phyloP scores from a whole-genome alignment of 2,797 vertebrate genomes.

The Liasis olivaceus region DNA sequence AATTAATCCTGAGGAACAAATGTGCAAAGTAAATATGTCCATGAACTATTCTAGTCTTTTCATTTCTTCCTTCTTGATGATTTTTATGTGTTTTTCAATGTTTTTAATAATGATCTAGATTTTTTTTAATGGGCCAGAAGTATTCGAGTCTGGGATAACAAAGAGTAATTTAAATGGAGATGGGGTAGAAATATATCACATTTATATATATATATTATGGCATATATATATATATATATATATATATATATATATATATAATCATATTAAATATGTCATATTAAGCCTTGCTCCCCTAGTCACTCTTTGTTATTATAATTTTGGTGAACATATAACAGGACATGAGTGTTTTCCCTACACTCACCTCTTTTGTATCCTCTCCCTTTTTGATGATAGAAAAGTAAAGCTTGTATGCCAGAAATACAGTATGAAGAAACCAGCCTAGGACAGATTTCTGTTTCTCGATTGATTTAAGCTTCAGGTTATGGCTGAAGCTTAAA shows the following conservation, averaged over 20 bases:
- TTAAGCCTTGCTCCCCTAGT: background rate
- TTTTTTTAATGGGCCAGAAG: background rate
- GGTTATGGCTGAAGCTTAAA: background rate
- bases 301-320: background rate
- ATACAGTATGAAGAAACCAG: background rate
- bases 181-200: background rate
- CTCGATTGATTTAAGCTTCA: conserved; percentile 13
- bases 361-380: background rate
- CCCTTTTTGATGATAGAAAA: background rate
- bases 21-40: background rate
- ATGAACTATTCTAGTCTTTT: background rate
- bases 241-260: too few relatives aligned
- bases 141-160: background rate
- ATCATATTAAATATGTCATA: too few relatives aligned
- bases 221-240: too few relatives aligned
- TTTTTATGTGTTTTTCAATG: background rate
- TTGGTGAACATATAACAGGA: background rate
- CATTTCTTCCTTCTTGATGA: background rate
- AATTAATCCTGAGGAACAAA: conserved; percentile 17
- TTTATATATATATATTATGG: background rate
- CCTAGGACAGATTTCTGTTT: background rate
- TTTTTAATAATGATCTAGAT: background rate
- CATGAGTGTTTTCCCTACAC: background rate
- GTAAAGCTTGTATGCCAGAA: background rate
- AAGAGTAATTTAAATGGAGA: background rate